Percentiles rank a stretch among this genome's conserved stretches.
Evolutionary conservation across 35 echinoderm and acorn worm species (phyloP).

Genomic region (Amphiura filiformis): DNA sequence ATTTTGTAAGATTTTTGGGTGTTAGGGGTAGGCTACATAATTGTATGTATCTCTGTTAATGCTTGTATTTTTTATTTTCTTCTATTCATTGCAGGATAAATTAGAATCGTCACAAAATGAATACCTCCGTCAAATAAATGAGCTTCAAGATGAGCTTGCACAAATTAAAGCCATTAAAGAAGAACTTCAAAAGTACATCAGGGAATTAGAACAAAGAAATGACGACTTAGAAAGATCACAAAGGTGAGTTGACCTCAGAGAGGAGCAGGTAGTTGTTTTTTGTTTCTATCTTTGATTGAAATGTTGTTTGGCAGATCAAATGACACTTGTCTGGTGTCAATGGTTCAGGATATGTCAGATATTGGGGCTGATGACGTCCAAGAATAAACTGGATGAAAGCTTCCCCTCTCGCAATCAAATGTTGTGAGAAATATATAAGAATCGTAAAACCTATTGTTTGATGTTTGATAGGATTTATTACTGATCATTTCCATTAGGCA

Average conservation of each 20-base stretch:
- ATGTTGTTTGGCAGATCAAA: neutral
- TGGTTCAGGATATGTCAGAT: neutral
- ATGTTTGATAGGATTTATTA: no score
- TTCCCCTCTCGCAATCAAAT: neutral
- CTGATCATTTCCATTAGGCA: no score
- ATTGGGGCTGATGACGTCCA: no score
- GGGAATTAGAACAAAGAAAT: slow-evolving; percentile 94
- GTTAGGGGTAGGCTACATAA: no score
- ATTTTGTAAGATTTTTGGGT: no score
- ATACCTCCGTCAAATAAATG: slow-evolving; percentile 82
- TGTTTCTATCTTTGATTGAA: neutral
- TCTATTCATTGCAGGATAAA: slow-evolving; percentile 73
- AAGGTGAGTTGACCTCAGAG: slow-evolving; percentile 87
- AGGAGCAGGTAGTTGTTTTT: slow-evolving; percentile 84
- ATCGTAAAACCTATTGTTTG: no score
- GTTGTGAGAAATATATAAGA: neutral
- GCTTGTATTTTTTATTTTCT: no score
- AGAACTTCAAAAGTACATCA: slow-evolving; percentile 92
- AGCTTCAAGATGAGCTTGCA: slow-evolving; percentile 92
- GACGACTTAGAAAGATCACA: no score
- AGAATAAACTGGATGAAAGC: no score
- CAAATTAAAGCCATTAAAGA: slow-evolving; percentile 93
- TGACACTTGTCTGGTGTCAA: neutral
- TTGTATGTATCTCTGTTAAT: no score
- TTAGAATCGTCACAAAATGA: slow-evolving; percentile 85